phyloP scores from a whole-genome alignment of 2,113 vertebrate species.

The Tretioscincus oriximinensis region DNA sequence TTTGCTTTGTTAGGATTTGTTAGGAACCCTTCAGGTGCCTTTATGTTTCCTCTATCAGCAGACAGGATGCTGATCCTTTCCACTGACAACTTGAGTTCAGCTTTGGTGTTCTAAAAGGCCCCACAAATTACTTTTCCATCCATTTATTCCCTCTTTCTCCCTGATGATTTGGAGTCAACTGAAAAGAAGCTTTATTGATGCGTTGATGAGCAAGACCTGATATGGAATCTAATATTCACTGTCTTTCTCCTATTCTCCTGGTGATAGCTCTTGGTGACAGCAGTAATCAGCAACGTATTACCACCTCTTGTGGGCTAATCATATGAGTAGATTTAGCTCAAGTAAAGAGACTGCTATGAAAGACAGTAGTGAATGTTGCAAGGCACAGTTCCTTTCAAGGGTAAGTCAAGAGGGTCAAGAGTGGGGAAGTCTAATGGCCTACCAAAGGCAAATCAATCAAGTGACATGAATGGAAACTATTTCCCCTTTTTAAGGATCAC shows the following conservation, averaged over 20 bases:
- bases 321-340: not conserved
- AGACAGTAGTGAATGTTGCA: not conserved
- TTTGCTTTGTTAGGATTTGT: constrained; percentile 15
- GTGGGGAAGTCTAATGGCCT: constrained; percentile 15
- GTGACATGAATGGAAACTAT: constrained; percentile 36
- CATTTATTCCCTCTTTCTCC: constrained; percentile 18
- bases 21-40: not conserved
- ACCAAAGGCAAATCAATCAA: not conserved
- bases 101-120: constrained; percentile 43
- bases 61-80: constrained; percentile 36
- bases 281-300: constrained; percentile 3
- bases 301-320: constrained; percentile 21
- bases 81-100: constrained; percentile 46
- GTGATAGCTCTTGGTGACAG: not conserved
- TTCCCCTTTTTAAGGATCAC: not conserved
- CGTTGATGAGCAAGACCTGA: not conserved
- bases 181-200: not conserved
- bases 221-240: constrained; percentile 9
- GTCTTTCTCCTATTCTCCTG: not conserved
- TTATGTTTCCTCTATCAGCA: constrained; percentile 38
- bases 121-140: constrained; percentile 41
- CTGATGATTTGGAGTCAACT: constrained; percentile 37
- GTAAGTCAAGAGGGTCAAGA: not conserved
- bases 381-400: not conserved
- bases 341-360: constrained; percentile 2